A percentile compares a stretch with the other conserved stretches of the same genome.
Conservation (phyloP, 2,797 vertebrate species). For the Heteromormyrus szaboi region DNA sequence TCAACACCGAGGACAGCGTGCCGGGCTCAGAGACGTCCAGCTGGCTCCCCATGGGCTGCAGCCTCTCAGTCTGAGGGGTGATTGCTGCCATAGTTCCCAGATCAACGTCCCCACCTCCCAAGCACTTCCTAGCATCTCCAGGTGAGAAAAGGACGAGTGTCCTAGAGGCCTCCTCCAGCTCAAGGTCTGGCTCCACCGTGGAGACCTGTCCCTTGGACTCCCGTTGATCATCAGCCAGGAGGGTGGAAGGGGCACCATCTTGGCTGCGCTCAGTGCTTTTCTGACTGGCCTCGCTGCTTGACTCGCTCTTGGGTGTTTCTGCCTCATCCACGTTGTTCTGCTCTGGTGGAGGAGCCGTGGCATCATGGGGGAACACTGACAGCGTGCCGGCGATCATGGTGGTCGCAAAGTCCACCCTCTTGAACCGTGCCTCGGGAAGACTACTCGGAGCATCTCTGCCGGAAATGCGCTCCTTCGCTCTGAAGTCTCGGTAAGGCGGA, state of each 20-base stretch:
- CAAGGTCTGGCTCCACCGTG: conserved; percentile 78
- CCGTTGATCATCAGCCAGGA: conserved; percentile 84
- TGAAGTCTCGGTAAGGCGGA: conserved; percentile 70
- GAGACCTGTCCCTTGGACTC: conserved; percentile 73
- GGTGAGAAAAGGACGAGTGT: conserved; percentile 95
- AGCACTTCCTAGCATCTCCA: conserved; percentile 86
- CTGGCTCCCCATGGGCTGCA: conserved; percentile 66
- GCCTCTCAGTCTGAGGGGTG: conserved; percentile 70
- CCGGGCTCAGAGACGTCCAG: conserved; percentile 76
- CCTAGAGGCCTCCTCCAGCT: conserved; percentile 91
- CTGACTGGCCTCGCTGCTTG: conserved; percentile 81
- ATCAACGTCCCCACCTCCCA: conserved; percentile 70
- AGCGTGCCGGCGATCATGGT: conserved; percentile 73
- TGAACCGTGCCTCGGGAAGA: conserved; percentile 48
- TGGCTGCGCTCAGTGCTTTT: conserved; percentile 86
- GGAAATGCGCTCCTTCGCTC: conserved; percentile 60
- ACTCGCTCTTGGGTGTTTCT: conserved; percentile 61
- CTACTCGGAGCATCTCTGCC: conserved; percentile 69
- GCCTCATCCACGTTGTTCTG: conserved; percentile 62
- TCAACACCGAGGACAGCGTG: conserved; percentile 76
- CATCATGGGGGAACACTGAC: conserved; percentile 58
- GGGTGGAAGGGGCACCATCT: conserved; percentile 78
- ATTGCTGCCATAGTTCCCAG: conserved; percentile 69
- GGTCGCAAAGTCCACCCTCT: conserved; percentile 83
- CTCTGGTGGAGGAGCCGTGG: conserved; percentile 56